Percentiles rank a stretch among this genome's conserved stretches.
phyloP scores from a whole-genome alignment of 2,797 vertebrate species.

The Sebastes matsubarae region DNA sequence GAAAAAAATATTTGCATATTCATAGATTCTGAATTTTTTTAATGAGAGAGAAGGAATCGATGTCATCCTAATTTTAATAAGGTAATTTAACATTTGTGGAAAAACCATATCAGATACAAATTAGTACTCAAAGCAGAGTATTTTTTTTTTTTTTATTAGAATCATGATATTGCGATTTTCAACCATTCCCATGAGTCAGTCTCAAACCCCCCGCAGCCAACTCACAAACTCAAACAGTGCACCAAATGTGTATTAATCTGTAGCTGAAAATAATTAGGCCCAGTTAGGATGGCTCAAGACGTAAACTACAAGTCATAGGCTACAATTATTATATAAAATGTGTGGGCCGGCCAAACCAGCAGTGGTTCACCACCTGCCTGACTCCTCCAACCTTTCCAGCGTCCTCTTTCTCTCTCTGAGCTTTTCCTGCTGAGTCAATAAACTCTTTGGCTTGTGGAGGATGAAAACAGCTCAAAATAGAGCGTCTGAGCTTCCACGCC shows the following conservation, averaged over 20 bases:
- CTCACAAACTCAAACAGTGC: neutral
- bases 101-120: neutral
- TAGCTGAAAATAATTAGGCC: neutral
- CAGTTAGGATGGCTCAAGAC: neutral
- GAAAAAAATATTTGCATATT: neutral
- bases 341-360: neutral
- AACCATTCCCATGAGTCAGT: neutral
- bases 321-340: neutral
- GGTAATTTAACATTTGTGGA: neutral
- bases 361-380: conserved; percentile 11
- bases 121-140: neutral
- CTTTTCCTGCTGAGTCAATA: conserved; percentile 50
- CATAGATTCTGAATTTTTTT: neutral
- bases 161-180: neutral
- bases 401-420: conserved; percentile 1
- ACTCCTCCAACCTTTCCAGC: neutral
- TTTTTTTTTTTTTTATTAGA: neutral
- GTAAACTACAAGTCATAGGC: neutral
- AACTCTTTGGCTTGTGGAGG: conserved; percentile 27
- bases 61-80: neutral
- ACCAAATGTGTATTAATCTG: neutral
- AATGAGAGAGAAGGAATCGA: neutral
- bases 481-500: conserved; percentile 6
- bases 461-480: conserved; percentile 41
- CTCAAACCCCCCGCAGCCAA: neutral